These are phyloP conservation scores for Stramonita haemastoma DNA, from an alignment of 2,888 invertebrate genomes.

Conservation along the genomic window DNA sequence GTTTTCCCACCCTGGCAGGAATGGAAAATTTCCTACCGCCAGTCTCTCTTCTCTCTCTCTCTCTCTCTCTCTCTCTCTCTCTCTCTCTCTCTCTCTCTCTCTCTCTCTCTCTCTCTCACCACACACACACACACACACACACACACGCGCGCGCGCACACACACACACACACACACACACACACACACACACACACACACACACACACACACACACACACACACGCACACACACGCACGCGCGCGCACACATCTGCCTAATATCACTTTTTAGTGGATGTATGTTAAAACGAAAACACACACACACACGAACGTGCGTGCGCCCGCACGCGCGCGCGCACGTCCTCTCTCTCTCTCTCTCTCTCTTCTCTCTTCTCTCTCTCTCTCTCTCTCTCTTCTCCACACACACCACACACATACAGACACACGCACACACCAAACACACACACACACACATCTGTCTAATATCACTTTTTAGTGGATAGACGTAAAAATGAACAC, in stretches of 20 bases:
- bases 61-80: neutral
- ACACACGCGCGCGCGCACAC: neutral
- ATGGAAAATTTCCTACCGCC: neutral
- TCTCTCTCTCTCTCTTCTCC: too few relatives aligned
- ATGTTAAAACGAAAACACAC: too few relatives aligned
- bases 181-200: neutral
- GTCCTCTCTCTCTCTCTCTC: neutral
- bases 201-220: neutral
- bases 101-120: neutral
- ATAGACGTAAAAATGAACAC: too few relatives aligned
- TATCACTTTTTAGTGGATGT: too few relatives aligned
- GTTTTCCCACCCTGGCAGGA: too few relatives aligned
- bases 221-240: neutral
- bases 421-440: too few relatives aligned
- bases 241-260: neutral
- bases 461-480: too few relatives aligned
- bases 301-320: neutral
- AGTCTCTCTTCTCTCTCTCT: neutral
- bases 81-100: neutral
- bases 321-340: neutral
- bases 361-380: slow-evolving; percentile 10
- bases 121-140: neutral
- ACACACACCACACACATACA: too few relatives aligned
- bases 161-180: neutral
- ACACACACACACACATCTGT: too few relatives aligned